A percentile compares a stretch with the other conserved stretches of the same genome.
These are phyloP conservation scores for Phocides pigmalion DNA, from an alignment of 1,140 invertebrate species.

Conservation along the genomic window DNA sequence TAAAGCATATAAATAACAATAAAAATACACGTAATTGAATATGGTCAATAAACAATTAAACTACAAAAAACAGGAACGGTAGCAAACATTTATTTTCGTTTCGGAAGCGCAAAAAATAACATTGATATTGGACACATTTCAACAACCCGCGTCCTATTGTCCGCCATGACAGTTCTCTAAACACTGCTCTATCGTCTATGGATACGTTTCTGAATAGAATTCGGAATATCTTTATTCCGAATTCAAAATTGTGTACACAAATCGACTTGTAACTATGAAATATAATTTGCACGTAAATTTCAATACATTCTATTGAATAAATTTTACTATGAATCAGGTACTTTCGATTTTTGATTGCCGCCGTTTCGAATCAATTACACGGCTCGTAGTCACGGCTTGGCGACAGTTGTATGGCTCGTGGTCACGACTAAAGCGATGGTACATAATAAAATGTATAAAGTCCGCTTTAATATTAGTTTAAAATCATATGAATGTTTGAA, in stretches of 20 bases:
- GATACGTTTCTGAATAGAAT: constrained; percentile 43
- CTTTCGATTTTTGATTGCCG: too few relatives aligned
- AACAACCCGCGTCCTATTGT: constrained; percentile 47
- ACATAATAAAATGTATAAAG: too few relatives aligned
- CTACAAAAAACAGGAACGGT: neutral
- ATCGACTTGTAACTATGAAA: neutral
- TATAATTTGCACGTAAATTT: neutral
- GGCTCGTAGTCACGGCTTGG: too few relatives aligned
- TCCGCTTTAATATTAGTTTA: too few relatives aligned
- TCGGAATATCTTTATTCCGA: constrained; percentile 53
- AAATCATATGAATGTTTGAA: too few relatives aligned
- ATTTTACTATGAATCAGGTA: too few relatives aligned
- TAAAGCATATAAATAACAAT: neutral
- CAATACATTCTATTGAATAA: too few relatives aligned
- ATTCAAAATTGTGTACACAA: constrained; percentile 36
- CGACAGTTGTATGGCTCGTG: too few relatives aligned
- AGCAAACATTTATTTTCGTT: constrained; percentile 31
- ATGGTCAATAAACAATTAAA: neutral
- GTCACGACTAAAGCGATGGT: too few relatives aligned
- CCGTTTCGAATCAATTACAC: too few relatives aligned
- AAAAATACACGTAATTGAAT: neutral
- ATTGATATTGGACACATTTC: constrained; percentile 48
- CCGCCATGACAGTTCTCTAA: constrained; percentile 53
- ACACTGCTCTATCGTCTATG: constrained; percentile 41
- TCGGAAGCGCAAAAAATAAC: constrained; percentile 33